Base-by-base conservation (phyloP, 1,140 invertebrate species). In the Polypedilum pembai region DNA sequence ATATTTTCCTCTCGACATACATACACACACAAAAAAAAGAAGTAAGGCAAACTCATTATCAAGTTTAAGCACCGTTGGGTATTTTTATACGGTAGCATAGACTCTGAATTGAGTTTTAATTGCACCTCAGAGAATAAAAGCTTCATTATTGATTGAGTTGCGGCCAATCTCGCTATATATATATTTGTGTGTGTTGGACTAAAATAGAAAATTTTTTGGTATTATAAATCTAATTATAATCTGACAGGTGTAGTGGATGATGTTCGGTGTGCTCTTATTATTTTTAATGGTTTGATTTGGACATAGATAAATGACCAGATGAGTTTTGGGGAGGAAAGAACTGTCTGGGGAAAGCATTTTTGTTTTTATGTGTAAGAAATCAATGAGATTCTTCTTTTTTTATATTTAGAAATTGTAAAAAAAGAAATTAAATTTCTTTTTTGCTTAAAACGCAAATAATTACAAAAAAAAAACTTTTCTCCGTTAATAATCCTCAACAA, bases 41-140 rank as follows among this genome's bases (percentile, higher is more conserved):
- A 56, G 45, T 56, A 56, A 56, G 45, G 45, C 45, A 56, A 56
- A 56, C 45, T 56, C 45, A 56, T 56, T 56, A 56, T 56, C 45
- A 56, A 56, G 45, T 56, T 56, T 56, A 56, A 56, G 45, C 45
- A 56, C 45, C 45, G 15, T 56, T 56, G 45, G 45, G 45, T 56
- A 56, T 56, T 56, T 56, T 56, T n/a, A 12, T 15, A 56, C 12
- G 15, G 45, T n/a, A 56, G 12, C n/a, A 56, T n/a, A 56, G 45
- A 56, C 45, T 56, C n/a, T 56, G 45, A 56, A 56, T 56, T 56
- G 45, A 56, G 45, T 56, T 56, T 56, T 56, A n/a, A 56, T 56
- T 56, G 45, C 45, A 56, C 45, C 45, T n/a, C n/a, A 12, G 45
- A 56, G 45, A 56, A 56, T 56, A 56, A n/a, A 33, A 56, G 45